Percentiles rank a stretch among this genome's conserved stretches.
These are phyloP conservation scores for Epirrhoe alternata DNA, from an alignment of 2,888 invertebrate species.

Conservation along the genomic window DNA sequence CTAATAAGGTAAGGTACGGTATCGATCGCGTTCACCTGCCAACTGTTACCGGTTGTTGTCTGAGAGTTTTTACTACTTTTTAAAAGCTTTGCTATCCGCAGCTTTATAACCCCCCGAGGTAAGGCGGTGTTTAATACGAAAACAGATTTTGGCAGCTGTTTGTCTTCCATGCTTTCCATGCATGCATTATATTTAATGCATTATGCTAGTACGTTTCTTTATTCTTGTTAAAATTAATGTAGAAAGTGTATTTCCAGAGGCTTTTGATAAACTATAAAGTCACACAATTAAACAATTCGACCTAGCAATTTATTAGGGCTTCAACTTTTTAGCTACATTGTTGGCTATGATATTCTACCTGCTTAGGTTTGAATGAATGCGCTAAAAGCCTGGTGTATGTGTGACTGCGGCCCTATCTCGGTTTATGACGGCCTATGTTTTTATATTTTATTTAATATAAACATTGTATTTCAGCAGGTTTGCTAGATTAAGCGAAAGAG, in stretches of 20 bases:
- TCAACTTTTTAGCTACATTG: too few species aligned
- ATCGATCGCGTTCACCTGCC: slow-evolving; percentile 71
- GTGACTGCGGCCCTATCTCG: slow-evolving; percentile 53
- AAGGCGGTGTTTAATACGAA: slow-evolving; percentile 27
- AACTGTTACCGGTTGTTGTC: slow-evolving; percentile 72
- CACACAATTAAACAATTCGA: too few species aligned
- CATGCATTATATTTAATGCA: too few species aligned
- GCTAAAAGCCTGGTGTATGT: too few species aligned
- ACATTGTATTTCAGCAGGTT: slow-evolving; percentile 28
- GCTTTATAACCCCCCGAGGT: slow-evolving; percentile 51
- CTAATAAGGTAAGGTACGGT: slow-evolving; percentile 54
- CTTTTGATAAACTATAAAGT: too few species aligned
- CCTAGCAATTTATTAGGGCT: too few species aligned
- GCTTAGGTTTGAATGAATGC: too few species aligned
- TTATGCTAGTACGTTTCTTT: too few species aligned
- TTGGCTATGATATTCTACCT: too few species aligned
- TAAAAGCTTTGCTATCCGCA: slow-evolving; percentile 63
- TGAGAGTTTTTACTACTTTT: slow-evolving; percentile 77
- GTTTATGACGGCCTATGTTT: slow-evolving; percentile 55
- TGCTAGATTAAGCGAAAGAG: background rate
- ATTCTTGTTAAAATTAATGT: too few species aligned
- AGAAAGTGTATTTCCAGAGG: too few species aligned
- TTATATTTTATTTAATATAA: slow-evolving; percentile 49
- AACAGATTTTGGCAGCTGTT: background rate
- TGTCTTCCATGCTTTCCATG: too few species aligned